Base-by-base conservation (phyloP, 1,140 invertebrate genomes). In the Phthorimaea operculella region DNA sequence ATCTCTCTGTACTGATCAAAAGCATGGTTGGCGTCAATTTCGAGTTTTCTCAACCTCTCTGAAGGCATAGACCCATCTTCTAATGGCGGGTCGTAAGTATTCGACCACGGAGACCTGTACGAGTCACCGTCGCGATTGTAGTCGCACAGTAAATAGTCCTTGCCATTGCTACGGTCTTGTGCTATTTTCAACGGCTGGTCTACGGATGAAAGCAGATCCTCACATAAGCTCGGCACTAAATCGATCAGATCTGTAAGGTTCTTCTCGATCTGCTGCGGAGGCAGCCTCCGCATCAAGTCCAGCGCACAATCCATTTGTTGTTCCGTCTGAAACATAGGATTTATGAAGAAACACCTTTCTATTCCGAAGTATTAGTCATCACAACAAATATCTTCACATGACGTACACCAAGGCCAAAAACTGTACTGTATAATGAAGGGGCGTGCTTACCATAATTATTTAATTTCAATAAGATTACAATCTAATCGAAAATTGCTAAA, bases 1-100 rank as follows among this genome's bases (percentile, higher is more conserved):
- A 99, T 97, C 86, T 99, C 98, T 82, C 97, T 91, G 78, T 99
- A 99, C 76, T 98, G 95, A 84, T 99, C 97, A 85, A 99, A 99
- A 10, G 98, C 98, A 79, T 94, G 90, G 87, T 99, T 99, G 0
- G 98, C 98, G 78, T 99, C 97, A 50, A 99, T 91, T 88, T 99
- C 98, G 62, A 99, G 85, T 84, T 97, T 96, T 60, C 98, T 89
- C 64, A 99, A 88, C 69, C 93, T 91, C 72, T 99, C 98, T 15
- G 98, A 98, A 21, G 98, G 98, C 93, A 99, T 94, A 12, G 97
- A 96, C 4, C 97, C 98, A 89, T 99, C 98, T 84, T 99, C 97
- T 51, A 99, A 81, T 0, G 97, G 95, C 33, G 98, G 98, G 82
- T 99, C 96, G 72, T 99, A 99, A 1, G 93, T 94, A 85, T 99